Evolutionary conservation across 2,113 vertebrate genomes (phyloP).

Genomic region (Nothocercus nigrocapillus): DNA sequence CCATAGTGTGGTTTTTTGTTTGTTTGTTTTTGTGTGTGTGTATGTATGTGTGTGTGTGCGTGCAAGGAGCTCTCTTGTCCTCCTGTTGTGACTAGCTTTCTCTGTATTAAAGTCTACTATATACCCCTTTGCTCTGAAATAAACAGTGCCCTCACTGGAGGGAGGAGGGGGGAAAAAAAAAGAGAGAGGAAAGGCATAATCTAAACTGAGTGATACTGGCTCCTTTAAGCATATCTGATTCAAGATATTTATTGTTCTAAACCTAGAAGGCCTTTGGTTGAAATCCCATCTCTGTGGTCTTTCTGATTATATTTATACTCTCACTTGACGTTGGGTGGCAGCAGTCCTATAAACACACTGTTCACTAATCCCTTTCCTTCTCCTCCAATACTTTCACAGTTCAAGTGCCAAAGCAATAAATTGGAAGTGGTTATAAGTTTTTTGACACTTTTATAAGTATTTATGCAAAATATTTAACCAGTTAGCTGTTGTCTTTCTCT

Average conservation of each 20-base stretch:
- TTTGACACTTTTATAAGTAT: slow-evolving; percentile 31
- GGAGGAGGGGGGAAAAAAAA: not conserved
- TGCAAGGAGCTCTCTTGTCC: not conserved
- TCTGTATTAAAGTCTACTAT: fast-evolving
- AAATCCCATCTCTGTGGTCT: slow-evolving; percentile 66
- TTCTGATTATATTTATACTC: slow-evolving; percentile 68
- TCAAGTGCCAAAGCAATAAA: slow-evolving; percentile 62
- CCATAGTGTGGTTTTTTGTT: no score
- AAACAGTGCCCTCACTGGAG: not conserved
- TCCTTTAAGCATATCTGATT: slow-evolving; percentile 53
- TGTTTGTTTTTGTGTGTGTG: no score
- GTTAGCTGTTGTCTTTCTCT: slow-evolving; percentile 32
- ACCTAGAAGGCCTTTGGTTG: slow-evolving; percentile 66
- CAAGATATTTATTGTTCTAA: slow-evolving; percentile 73
- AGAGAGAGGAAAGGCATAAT: not conserved
- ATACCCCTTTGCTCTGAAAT: not conserved
- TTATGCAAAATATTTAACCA: slow-evolving; percentile 39
- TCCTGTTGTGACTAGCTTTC: fast-evolving
- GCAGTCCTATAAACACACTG: slow-evolving; percentile 63
- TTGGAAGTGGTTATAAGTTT: not conserved
- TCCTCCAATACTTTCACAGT: not conserved
- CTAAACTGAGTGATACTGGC: slow-evolving; percentile 18
- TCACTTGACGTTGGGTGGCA: slow-evolving; percentile 71
- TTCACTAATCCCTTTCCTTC: slow-evolving; percentile 34
- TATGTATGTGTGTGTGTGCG: not conserved